A percentile compares a stretch with the other conserved stretches of the same genome.
Evolutionary conservation across 2,113 vertebrate genomes (phyloP).

Genomic region (Noctilio leporinus): DNA sequence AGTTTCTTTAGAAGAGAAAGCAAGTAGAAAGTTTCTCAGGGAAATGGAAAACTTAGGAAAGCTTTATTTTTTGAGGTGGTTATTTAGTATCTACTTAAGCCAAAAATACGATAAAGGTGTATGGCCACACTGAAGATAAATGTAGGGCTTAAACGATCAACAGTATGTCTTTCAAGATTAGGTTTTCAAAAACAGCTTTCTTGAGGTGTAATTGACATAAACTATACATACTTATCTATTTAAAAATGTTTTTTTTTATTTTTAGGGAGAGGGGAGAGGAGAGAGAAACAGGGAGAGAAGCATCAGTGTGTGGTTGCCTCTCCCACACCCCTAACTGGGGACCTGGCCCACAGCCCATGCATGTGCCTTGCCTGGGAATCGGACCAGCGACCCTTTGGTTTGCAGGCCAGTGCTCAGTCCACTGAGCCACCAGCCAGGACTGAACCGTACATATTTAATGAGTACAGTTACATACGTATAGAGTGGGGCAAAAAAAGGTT

Average conservation of each 20-base stretch:
- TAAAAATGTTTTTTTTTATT: too few species aligned
- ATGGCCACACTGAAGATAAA: neutral
- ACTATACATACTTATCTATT: neutral
- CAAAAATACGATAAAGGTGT: neutral
- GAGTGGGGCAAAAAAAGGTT: too few species aligned
- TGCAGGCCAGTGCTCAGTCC: too few species aligned
- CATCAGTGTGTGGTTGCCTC: too few species aligned
- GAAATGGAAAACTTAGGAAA: conserved; percentile 4
- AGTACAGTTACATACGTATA: neutral
- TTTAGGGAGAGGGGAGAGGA: too few species aligned
- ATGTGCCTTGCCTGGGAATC: too few species aligned
- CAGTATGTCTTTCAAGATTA: neutral
- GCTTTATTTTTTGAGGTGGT: neutral
- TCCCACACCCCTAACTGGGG: too few species aligned
- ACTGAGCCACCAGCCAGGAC: too few species aligned
- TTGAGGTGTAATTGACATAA: neutral
- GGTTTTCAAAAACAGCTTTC: neutral
- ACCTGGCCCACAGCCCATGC: too few species aligned
- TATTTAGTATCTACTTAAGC: neutral
- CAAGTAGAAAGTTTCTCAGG: neutral
- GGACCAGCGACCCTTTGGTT: too few species aligned
- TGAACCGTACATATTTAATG: neutral
- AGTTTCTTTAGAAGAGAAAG: neutral
- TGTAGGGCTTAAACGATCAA: neutral
- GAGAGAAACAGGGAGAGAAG: too few species aligned